Evolutionary conservation across 1,140 invertebrate genomes (phyloP), one percentile per base, ranked within the genome.

Genomic region (Dermatophagoides farinae): DNA sequence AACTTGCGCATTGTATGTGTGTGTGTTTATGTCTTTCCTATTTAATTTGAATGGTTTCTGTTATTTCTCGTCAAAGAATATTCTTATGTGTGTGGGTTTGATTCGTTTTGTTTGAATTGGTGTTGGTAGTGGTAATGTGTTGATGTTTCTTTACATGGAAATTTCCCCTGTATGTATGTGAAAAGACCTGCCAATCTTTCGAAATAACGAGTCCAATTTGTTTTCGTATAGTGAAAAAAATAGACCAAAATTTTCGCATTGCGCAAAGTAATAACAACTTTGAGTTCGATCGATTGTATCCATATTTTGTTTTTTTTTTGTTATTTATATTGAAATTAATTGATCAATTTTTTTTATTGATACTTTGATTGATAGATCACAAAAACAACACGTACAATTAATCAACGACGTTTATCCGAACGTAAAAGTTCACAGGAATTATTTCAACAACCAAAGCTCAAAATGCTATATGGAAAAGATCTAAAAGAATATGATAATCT

Each of bases 401-500:
- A 62, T 43, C 51, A 49, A 23, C 22, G 62, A 16, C 31, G 39
- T 38, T 38, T 60, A 12, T 44, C 47, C 1, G 49, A 63, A 16
- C 60, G 50, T 20, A 52, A 60, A 22, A 41, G 53, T 25, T 62
- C 47, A 20, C 38, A 55, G 20, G 41, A 50, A 18, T 39, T 58
- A n/a, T 16, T 14, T 18, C 23, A 20, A 31, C 37, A 61, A 39
- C 31, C 43, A 37, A 55, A 43, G 12, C 51, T 37, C 63, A 47
- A 50, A 25, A 90, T 88, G 73, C 71, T 93, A 63, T 92, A 88
- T 73, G 88, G 89, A 65, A 87, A 88, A 73, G 88, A 96, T 73
- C 74, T 95, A 65, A 86, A 85, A 66, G 83, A 86, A 65, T 95
- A 92, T 71, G 89, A 93, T 70, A 89, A 95, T 71, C 81, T 95